phyloP scores from a whole-genome alignment of 2,113 vertebrate species.

The Corythaixoides concolor region DNA sequence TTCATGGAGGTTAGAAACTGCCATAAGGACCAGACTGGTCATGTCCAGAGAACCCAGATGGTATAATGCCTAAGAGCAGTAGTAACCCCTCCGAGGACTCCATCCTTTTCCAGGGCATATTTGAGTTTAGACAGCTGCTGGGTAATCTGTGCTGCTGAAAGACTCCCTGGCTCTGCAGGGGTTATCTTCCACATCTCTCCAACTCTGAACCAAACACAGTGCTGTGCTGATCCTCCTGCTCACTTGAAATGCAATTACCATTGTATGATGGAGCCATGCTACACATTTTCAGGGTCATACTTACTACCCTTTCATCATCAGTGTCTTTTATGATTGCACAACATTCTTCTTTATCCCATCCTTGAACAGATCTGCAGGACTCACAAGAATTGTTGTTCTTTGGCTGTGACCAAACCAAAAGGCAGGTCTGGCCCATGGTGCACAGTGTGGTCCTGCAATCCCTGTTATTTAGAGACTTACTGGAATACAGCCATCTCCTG shows the following conservation, averaged over 20 bases:
- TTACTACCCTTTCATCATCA: background rate
- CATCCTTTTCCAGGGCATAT: background rate
- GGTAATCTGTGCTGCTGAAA: background rate
- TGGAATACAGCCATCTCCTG: rapidly evolving
- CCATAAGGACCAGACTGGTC: background rate
- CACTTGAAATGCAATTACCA: background rate
- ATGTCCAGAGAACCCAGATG: background rate
- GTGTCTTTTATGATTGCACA: background rate
- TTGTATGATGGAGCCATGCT: background rate
- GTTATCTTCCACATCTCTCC: background rate
- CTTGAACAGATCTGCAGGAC: background rate
- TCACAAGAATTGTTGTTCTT: background rate
- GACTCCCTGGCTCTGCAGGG: background rate
- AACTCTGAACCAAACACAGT: background rate
- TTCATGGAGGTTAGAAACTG: background rate
- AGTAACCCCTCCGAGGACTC: background rate
- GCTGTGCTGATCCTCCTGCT: background rate
- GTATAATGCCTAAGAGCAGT: background rate
- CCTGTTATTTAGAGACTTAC: background rate
- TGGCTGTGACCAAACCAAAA: background rate
- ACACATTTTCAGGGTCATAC: rapidly evolving
- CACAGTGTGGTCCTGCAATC: background rate
- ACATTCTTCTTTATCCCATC: background rate
- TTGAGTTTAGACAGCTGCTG: background rate
- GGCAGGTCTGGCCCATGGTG: background rate